Base-by-base conservation (phyloP, 1,140 invertebrate genomes). In the Chrysopa pallens region DNA sequence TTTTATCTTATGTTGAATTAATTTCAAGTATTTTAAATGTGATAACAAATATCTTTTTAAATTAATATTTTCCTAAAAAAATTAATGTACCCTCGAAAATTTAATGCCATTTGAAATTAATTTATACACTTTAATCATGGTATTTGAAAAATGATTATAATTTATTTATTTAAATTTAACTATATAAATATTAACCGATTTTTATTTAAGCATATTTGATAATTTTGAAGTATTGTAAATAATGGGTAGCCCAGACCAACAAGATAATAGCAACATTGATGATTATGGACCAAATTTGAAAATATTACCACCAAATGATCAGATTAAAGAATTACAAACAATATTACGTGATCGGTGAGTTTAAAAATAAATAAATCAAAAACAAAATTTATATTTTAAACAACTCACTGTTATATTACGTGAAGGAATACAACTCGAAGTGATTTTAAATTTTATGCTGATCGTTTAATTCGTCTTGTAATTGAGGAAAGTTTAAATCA, bases 401-500 rank as follows among this genome's bases (percentile, higher is more conserved):
- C 38, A 15, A 40, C 9, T 37, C 8, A 42, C 17, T 39, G 7
- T 17, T 15, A 14, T 15, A 42, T n/a, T 13, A 33, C 49, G 73
- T 77, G 48, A 60, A 94, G 91, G 62, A 84, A 85, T 48, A 98
- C 94, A 27, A 71, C 78, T 8, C 72, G 92, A 52, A 92, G 84
- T 67, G 93, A 98, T 63, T 98, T 98, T 61, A 96, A 97, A 61
- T 98, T 98, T 63, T 96, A 91, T 64, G 93, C 94, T 7, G 94
- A 98, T 66, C 75, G 93, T 31, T 57, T 93, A 58, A 95, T 96
- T 53, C 74, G 91, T 15, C 65, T 98, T 39, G 90, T 98, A 5
- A 94, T 99, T 48, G 95, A 99, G 66, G 94, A 98, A 67, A 95
- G 92, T 50, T 68, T 99, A 29, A 98, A 98, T 64, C 90, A 95